Evolutionary conservation across 2,797 vertebrate genomes (phyloP), one percentile per base, ranked within the genome.

Genomic region (Myripristis jacobus): DNA sequence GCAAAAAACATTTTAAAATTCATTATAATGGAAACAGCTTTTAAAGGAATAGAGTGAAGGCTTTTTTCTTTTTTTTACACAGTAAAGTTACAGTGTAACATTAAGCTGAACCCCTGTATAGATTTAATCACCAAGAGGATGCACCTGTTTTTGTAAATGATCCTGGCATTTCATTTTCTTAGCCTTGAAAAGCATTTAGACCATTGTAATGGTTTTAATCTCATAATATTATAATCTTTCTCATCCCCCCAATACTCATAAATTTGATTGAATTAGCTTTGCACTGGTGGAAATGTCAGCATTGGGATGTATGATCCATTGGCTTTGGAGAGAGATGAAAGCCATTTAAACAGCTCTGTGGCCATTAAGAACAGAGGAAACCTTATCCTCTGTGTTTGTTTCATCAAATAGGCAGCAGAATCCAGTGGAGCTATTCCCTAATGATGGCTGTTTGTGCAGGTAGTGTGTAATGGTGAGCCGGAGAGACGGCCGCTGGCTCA

Each of bases 391-490:
- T 52, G 71, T 90, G 88, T 92, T 93, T 92, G 90, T 90, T 91
- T 88, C 81, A 41, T 79, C 90, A 88, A 89, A 92, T 73, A 84
- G 87, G 89, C 90, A 60, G 81, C 85, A 75, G 67, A 83, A 86
- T 84, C 71, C 88, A 70, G 53, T 82, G 82, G 83, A 71, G 89
- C 86, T 86, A 87, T 89, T 91, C 91, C 87, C 91, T 91, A 90
- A 91, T 91, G 91, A 88, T 87, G 88, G 79, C 83, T 90, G 88
- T 90, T 91, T 91, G 91, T 90, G 91, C 87, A 90, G 85, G 86
- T 88, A 87, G 85, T 84, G 87, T 90, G 90, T 91, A 90, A 93
- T 87, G 64, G 85, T 70, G 82, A 83, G 89, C 86, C 51, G 79
- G 47, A 80, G 83, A 87, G 85, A 77, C 76, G 77, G 87, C 88